Base-by-base conservation (phyloP, 2,113 vertebrate species). In the Rhea americana region DNA sequence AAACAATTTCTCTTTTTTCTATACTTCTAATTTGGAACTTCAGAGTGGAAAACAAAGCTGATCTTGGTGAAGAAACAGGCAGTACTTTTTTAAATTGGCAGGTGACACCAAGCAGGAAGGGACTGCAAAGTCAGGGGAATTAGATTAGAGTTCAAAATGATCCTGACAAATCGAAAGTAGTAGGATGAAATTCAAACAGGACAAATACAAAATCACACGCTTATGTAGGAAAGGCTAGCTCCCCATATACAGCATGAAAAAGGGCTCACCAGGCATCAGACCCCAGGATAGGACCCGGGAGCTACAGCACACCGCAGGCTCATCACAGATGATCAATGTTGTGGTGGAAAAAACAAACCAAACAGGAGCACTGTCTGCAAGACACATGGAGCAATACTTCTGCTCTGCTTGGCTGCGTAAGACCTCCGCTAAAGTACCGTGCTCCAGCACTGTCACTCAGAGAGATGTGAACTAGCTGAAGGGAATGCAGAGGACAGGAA, bases 71-170 rank as follows among this genome's bases (percentile, higher is more conserved):
- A 93, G 41, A 93, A 85, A 88, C 12, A 67, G 59, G 77, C 0
- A 20, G 48, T 18, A 18, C 6, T 84, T 91, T 83, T 79, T 39
- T 26, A 55, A 87, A 85, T 20, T n/a, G 68, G 59, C 76, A 62
- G 41, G 67, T 83, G 63, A 68, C 79, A 76, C 15, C 26, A 80
- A 67, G 65, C 43, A 90, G 43, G n/a, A 94, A 78, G 14, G 61
- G 37, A 47, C 79, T 85, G 82, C 55, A 71, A 83, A 81, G 47
- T 58, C 10, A 5, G 19, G 9, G 22, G 14, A 71, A 92, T 76
- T 25, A 84, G 55, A 16, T 91, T 53, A 83, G 68, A 92, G 90
- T 70, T 77, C 59, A 66, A 88, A 94, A 86, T 28, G 75, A 48
- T 59, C 51, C 55, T 0, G 0, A 67, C 18, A 88, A 73, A 67